These are phyloP conservation scores for Actenoides lindsayi DNA, from an alignment of 2,113 vertebrate genomes.

Conservation along the genomic window DNA sequence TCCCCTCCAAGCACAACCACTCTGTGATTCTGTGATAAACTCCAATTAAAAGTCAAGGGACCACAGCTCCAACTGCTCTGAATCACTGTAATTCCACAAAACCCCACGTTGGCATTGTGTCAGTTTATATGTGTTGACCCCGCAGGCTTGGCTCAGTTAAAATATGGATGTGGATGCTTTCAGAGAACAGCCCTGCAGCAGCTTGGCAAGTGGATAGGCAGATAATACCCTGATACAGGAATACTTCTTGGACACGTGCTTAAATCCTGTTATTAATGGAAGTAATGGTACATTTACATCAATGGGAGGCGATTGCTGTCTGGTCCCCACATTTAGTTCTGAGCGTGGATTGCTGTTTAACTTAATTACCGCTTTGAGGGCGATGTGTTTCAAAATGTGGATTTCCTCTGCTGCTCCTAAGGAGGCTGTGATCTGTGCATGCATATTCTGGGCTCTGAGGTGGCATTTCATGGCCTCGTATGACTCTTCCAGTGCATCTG, in stretches of 20 bases:
- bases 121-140: background rate
- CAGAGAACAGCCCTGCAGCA: background rate
- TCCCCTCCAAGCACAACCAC: background rate
- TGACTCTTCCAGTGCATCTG: background rate
- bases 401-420: background rate
- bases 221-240: background rate
- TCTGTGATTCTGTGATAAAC: background rate
- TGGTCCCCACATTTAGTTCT: background rate
- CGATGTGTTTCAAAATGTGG: background rate
- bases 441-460: background rate
- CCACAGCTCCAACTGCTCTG: background rate
- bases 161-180: background rate
- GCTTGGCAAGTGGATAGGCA: background rate
- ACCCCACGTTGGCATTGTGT: background rate
- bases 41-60: background rate
- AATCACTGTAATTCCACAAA: background rate
- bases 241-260: background rate
- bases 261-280: background rate
- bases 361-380: background rate
- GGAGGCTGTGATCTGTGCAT: background rate
- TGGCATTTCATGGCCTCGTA: background rate
- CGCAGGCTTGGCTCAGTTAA: background rate
- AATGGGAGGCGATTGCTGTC: background rate
- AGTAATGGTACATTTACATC: background rate
- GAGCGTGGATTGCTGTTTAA: background rate